Base-by-base conservation (phyloP, 2,113 vertebrate species). In the Anhinga anhinga region DNA sequence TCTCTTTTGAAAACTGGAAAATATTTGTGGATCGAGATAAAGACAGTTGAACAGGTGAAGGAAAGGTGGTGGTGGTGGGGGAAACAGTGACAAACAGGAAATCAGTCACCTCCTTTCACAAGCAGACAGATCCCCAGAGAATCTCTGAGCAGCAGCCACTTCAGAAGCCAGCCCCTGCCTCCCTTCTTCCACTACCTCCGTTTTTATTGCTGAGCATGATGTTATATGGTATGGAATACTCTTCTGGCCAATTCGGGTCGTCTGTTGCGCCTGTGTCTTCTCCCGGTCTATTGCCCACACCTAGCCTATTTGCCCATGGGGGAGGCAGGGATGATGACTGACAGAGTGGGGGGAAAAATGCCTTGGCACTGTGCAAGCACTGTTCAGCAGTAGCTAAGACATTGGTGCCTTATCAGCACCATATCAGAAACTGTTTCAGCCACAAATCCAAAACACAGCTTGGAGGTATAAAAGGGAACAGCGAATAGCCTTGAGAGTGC, bases 241-340 rank as follows among this genome's bases (percentile, higher is more conserved):
- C 18, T 55, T 40, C 26, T 58, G 59, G 34, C 52, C n/a, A 27
- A 0, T 40, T 66, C 15, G n/a, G 82, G 44, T 58, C 21, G 16
- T 26, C 14, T 55, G 40, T 26, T 1, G 0, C 0, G 1, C 36
- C 22, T 20, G 4, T 27, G 29, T 84, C 3, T 20, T 15, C 23
- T 86, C 44, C 29, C 38, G 11, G 62, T 14, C 23, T 67, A 3
- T 40, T 88, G 20, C 23, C 61, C 52, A 25, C 21, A 13, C 27
- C 5, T 47, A 19, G 23, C 15, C 52, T 83, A 1, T 16, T 59
- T 4, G 20, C 44, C 63, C 52, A 8, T 22, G 9, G 34, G 15
- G 12, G 15, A 29, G 45, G 49, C 58, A 34, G 77, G 17, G 32
- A 3, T 50, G 72, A 10, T 82, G 63, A 40, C 36, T 21, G 47